Evolutionary conservation across 2,888 invertebrate species (phyloP), one percentile per base, ranked within the genome.

Genomic region (Lasioglossum leucozonium): DNA sequence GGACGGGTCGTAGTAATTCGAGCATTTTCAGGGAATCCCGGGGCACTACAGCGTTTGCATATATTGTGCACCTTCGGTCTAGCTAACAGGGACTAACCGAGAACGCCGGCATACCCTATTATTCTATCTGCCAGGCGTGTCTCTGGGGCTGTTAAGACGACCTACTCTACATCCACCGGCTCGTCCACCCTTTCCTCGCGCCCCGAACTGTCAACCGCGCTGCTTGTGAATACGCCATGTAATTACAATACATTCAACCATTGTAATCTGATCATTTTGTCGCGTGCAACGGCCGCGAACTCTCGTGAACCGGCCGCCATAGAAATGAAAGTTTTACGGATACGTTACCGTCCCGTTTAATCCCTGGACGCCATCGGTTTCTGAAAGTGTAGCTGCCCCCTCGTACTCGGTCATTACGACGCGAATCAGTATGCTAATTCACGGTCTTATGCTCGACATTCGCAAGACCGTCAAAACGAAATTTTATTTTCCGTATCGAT

Each of bases 141-240:
- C 93, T 92, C 93, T 90, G 91, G 92, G 90, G 92, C 92, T 93
- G 93, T 93, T 92, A 92, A 93, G 91, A 90, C 93, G 91, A 91
- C 90, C 91, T 88, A 87, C 84, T 91, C 91, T 73, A 72, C 86
- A 82, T 85, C 88, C 79, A 85, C 77, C 83, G 62, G 87, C 77
- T 78, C 82, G 58, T 71, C 71, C 84, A 69, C 82, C 82, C 82
- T 51, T 76, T 81, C 81, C 58, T 82, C 47, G 79, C 74, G 71
- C 84, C 73, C 79, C 84, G 58, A 84, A 77, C 88, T 89, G 89
- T 87, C 91, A 81, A 82, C 86, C 77, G 72, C 85, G 85, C 87
- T 79, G 77, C 81, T 76, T 81, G 88, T 69, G 86, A 91, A 87
- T 91, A 88, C 84, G 74, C 83, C 89, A 84, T 89, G 91, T 91